Conservation (phyloP, 92 coral and sea anemone species). For the Nematostella vectensis region DNA sequence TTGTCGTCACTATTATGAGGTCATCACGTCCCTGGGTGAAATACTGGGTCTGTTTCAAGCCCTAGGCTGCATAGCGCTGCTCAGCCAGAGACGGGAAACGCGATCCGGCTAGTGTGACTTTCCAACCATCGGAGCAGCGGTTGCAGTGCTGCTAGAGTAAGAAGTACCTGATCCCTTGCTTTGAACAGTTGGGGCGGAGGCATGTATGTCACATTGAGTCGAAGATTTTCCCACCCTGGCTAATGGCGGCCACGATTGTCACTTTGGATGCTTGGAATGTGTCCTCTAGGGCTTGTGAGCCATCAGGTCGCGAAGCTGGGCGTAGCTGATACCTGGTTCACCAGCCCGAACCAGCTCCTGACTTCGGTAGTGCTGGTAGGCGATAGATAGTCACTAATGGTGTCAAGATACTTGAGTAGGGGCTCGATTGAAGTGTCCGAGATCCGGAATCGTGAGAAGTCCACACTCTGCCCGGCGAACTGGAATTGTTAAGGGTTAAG, state of each 20-base stretch:
- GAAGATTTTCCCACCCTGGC: constrained; percentile 22
- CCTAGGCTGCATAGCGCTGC: constrained; percentile 33
- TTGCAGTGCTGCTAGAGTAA: too few relatives aligned
- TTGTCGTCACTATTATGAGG: neutral
- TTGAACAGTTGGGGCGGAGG: constrained; percentile 27
- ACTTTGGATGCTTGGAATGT: constrained; percentile 2
- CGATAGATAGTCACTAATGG: constrained; percentile 36
- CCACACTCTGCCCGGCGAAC: constrained; percentile 23
- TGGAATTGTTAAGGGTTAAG: constrained; percentile 27
- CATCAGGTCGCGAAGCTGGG: neutral
- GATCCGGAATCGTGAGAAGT: constrained; percentile 32
- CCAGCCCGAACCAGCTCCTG: constrained; percentile 33
- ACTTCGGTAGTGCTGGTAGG: constrained; percentile 9
- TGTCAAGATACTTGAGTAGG: constrained; percentile 35
- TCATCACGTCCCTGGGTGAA: constrained; percentile 18
- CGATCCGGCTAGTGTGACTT: constrained; percentile 19
- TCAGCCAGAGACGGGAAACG: constrained; percentile 30
- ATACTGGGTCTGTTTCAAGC: constrained; percentile 24
- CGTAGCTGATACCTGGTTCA: constrained; percentile 18
- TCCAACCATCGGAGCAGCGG: constrained; percentile 22
- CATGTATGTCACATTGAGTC: constrained; percentile 18
- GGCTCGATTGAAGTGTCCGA: constrained; percentile 27
- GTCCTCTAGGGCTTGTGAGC: neutral
- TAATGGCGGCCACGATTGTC: neutral
- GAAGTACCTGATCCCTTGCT: constrained; percentile 26